Base-by-base conservation (phyloP, 2,888 invertebrate species). In the Pseudolycoriella hygida region DNA sequence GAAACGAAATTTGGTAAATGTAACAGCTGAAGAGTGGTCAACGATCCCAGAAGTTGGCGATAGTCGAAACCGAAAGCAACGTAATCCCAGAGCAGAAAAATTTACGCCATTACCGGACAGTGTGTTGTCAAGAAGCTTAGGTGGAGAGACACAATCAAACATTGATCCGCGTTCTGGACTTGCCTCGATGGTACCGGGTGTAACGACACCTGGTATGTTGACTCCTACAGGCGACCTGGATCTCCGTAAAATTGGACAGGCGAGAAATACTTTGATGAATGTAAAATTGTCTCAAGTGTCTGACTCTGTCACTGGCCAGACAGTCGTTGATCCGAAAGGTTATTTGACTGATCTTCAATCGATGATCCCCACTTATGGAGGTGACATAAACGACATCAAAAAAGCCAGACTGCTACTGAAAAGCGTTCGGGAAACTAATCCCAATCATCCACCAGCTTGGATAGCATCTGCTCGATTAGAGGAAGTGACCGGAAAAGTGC, bases 1-100 rank as follows among this genome's bases (percentile, higher is more conserved):
- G 17, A 97, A 98, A 65, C 71, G 89, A 54, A 87, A 86, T 51
- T 62, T 90, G 17, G 79, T 81, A 43, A 71, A 73, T 45, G 84
- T 98, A 0, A 79, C 82, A 0, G 86, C 87, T 55, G 90, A 90
- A 48, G 94, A 98, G 59, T 99, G 98, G 98, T 80, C 86, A 44
- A 87, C 83, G 42, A 83, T 99, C 50, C 98, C 98, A 0, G 98
- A 99, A 68, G 98, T 99, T 0, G 98, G 98, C n/a, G 98, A 99
- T 65, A 90, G 92, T 8, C 74, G 98, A 52, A 99, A 96, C 64
- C 79, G 93, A 46, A 93, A 93, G 58, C 93, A 96, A 58, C 71
- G 98, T 37, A 96, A 96, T 67, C 89, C 96, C 0, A 70, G 94
- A 43, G 80, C 87, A 0, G 98, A 99, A 60, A 93, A 90, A 68